Percentiles rank a stretch among this genome's conserved stretches.
Evolutionary conservation across 2,888 invertebrate genomes (phyloP).

Genomic region (Merodon equestris): DNA sequence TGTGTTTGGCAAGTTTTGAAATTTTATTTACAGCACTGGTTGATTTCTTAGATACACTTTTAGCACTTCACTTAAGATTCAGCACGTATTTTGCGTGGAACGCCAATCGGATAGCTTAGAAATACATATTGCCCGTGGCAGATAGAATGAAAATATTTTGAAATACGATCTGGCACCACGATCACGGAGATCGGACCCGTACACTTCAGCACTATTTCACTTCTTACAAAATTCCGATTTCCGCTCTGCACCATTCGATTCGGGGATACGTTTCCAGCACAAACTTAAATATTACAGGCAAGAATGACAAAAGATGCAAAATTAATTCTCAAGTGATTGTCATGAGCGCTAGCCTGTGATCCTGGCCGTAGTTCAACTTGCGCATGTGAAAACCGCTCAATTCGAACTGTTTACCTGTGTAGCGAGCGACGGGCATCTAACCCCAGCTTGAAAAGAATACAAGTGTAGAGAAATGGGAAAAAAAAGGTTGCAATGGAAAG

Average conservation of each 20-base stretch:
- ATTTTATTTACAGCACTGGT: conserved; percentile 12
- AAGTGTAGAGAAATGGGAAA: neutral
- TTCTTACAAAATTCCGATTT: too few relatives aligned
- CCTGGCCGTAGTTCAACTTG: conserved; percentile 52
- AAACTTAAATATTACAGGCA: too few relatives aligned
- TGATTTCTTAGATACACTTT: conserved; percentile 21
- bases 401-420: conserved; percentile 64
- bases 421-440: conserved; percentile 46
- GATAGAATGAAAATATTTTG: too few relatives aligned
- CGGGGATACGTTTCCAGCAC: too few relatives aligned
- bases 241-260: too few relatives aligned
- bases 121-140: too few relatives aligned
- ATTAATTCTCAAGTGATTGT: neutral
- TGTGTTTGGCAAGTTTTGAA: conserved; percentile 1
- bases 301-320: conserved; percentile 32
- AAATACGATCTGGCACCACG: too few relatives aligned
- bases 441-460: conserved; percentile 44
- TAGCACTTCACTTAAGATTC: conserved; percentile 28
- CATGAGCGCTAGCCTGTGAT: conserved; percentile 41
- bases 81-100: too few relatives aligned
- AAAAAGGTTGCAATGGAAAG: neutral
- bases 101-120: too few relatives aligned
- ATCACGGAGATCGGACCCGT: conserved; percentile 14
- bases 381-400: conserved; percentile 65
- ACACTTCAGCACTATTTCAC: conserved; percentile 14